Percentiles rank a stretch among this genome's conserved stretches.
These are phyloP conservation scores for Agrotis segetum DNA, from an alignment of 2,888 invertebrate species.

Conservation along the genomic window DNA sequence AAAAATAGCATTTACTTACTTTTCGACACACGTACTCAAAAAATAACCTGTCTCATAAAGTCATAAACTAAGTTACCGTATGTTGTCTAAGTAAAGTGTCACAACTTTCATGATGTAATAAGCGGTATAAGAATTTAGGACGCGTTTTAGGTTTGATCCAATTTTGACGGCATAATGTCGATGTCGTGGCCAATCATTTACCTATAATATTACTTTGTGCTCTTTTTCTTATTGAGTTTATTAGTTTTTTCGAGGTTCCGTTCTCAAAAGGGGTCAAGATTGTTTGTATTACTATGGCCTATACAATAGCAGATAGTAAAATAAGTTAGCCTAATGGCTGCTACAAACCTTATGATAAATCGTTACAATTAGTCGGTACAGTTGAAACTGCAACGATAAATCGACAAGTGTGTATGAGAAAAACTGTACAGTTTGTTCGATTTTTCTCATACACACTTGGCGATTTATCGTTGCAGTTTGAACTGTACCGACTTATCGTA, in stretches of 20 bases:
- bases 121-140: slow-evolving; percentile 43
- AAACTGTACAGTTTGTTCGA: too few relatives aligned
- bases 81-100: slow-evolving; percentile 44
- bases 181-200: slow-evolving; percentile 22
- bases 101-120: slow-evolving; percentile 51
- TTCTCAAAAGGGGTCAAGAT: too few relatives aligned
- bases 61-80: slow-evolving; percentile 45
- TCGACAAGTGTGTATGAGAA: too few relatives aligned
- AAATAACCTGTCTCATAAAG: slow-evolving; percentile 20
- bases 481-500: too few relatives aligned
- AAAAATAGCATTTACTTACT: neutral
- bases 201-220: neutral
- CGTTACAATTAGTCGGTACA: too few relatives aligned
- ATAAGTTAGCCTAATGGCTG: too few relatives aligned
- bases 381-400: too few relatives aligned
- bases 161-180: slow-evolving; percentile 40
- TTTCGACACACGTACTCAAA: slow-evolving; percentile 29
- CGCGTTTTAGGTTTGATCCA: slow-evolving; percentile 34
- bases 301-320: too few relatives aligned
- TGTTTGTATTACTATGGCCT: too few relatives aligned
- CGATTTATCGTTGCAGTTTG: too few relatives aligned
- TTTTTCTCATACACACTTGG: too few relatives aligned
- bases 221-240: neutral
- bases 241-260: neutral
- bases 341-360: too few relatives aligned